Percentiles rank a stretch among this genome's conserved stretches.
Conservation (phyloP, 2,888 invertebrate genomes). For the Lasioglossum vierecki region DNA sequence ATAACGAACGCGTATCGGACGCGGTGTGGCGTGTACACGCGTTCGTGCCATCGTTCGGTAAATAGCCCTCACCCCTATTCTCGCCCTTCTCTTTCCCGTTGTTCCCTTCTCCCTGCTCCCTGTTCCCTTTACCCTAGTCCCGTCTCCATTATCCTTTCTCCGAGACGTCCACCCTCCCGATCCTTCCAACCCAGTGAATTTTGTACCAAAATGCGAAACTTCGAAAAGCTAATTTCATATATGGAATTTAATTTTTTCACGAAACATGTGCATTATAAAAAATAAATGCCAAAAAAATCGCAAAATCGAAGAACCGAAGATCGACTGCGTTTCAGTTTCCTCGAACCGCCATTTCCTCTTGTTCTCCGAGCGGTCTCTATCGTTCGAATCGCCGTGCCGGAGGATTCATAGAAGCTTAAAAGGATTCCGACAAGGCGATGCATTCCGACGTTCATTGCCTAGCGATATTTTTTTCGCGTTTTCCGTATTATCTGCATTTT, state of each 20-base stretch:
- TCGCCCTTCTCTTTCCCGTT: not conserved
- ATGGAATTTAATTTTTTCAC: slow-evolving; percentile 84
- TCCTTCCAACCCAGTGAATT: slow-evolving; percentile 77
- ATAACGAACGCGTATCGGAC: slow-evolving; percentile 17
- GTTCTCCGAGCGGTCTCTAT: not conserved
- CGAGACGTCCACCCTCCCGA: not conserved
- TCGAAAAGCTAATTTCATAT: slow-evolving; percentile 83
- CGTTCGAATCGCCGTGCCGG: not conserved
- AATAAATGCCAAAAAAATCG: slow-evolving; percentile 83
- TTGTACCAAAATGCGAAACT: slow-evolving; percentile 81
- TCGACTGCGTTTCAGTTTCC: slow-evolving; percentile 31
- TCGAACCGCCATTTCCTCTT: not conserved
- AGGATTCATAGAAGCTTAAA: not conserved
- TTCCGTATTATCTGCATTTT: no score
- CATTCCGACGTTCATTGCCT: not conserved
- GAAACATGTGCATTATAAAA: slow-evolving; percentile 84
- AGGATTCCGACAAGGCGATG: not conserved
- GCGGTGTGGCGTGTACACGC: slow-evolving; percentile 33
- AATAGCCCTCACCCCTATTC: slow-evolving; percentile 53
- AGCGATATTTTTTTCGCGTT: no score
- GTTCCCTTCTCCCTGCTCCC: not conserved
- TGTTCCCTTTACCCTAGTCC: not conserved
- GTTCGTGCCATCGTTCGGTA: slow-evolving; percentile 65
- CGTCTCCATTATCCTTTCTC: not conserved
- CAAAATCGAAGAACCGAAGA: slow-evolving; percentile 76